Base-by-base conservation (phyloP, 2,888 invertebrate genomes). In the Drosophila formosana region DNA sequence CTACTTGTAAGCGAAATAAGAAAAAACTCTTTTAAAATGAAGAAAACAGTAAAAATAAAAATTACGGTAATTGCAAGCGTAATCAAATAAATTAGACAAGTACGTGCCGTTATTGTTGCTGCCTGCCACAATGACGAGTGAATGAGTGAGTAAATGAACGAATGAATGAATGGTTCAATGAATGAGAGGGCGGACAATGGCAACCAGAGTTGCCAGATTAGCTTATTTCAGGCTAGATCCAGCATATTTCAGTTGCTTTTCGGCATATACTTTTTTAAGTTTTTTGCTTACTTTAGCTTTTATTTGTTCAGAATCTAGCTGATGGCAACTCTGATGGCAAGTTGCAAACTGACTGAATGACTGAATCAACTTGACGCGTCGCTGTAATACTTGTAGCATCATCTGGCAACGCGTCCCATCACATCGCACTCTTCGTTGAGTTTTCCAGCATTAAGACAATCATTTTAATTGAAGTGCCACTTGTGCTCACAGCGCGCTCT, bases 381-480 rank as follows among this genome's bases (percentile, higher is more conserved):
- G 60, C 55, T 61, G 56, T 52, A 39, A 57, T 13, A 41, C 39
- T 41, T 43, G n/a, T 43, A 55, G 53, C 53, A 55, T 51, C 25
- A 26, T 37, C 34, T 18, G 7, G 13, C 47, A 23, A 47, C 13
- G 9, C 23, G 1, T 8, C 47, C 4, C 28, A 7, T 13, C 34
- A n/a, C 26, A 13, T 47, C 28, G 11, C 28, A 39, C 43, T 47
- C 55, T 51, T 49, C 62, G 62, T 64, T 43, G 62, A 46, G 62
- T 62, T 65, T 72, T 52, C 58, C 60, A 63, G 63, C 84, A 88
- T 76, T 75, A 87, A 81, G 89, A 87, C 84, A 89, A 89, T 87
- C 84, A 84, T 84, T 84, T 89, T 84, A 87, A 84, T 84, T 84
- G 87, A 82, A 84, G 84, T 84, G 88, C 69, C 85, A 86, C 84